Evolutionary conservation across 1,140 invertebrate genomes (phyloP), one percentile per base, ranked within the genome.

Genomic region (Temnothorax longispinosus): DNA sequence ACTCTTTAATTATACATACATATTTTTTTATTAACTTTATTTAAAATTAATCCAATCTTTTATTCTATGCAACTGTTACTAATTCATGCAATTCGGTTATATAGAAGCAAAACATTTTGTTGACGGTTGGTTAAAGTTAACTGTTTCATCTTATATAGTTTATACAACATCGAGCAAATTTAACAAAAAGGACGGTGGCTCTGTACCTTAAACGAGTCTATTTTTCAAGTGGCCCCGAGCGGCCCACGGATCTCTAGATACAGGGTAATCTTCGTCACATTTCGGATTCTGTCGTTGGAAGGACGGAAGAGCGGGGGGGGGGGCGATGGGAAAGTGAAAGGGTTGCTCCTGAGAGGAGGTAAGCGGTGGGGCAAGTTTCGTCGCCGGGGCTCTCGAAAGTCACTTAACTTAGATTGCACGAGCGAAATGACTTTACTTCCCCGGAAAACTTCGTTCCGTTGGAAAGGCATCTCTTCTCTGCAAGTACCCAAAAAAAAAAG

Each of bases 351-450:
- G 60, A 15, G 65, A 72, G 78, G 35, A 71, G 65, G 65, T 84
- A 77, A 89, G 58, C 89, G 76, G 87, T 71, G 67, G 65, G 86
- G 90, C 89, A 92, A 94, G 94, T 94, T 94, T 94, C 92, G 92
- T 92, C 91, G 91, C 88, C 89, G 90, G 90, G 91, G 92, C 93
- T 93, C 94, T 95, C 92, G 94, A 95, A 95, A 95, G 95, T 95
- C 94, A 95, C 95, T 95, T 95, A 95, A 95, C 95, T 95, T 95
- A 94, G 94, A 95, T 95, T 95, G 95, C 94, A 92, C 93, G 92
- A 92, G 91, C 92, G 92, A 94, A 95, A 95, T 95, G 94, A 95
- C 94, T 95, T 95, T 95, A 95, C 94, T 95, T 94, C 89, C 89
- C 85, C 89, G 91, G 92, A 94, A 93, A 94, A 94, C 90, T 94